Conservation (phyloP, 2,113 vertebrate species). For the Physeter macrocephalus region DNA sequence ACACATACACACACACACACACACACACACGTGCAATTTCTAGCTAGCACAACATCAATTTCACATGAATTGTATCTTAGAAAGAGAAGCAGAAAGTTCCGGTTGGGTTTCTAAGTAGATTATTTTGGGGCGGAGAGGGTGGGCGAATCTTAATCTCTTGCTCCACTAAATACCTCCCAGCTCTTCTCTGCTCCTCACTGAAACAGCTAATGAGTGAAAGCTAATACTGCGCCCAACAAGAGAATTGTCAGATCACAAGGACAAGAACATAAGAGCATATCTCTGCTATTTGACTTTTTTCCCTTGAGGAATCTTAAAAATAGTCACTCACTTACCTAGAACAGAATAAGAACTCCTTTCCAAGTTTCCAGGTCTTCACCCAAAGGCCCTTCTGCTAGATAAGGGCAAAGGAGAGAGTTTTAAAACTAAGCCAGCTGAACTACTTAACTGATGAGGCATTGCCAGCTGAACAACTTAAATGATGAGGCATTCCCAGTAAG, state of each 20-base stretch:
- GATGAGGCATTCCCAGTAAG: not conserved
- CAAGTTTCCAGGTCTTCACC: not conserved
- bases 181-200: not conserved
- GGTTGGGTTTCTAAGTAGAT: not conserved
- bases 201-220: not conserved
- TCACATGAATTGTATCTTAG: not conserved
- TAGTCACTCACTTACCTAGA: not conserved
- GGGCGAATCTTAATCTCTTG: not conserved
- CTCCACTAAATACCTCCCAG: not conserved
- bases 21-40: not conserved
- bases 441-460: not conserved
- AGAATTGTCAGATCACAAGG: not conserved
- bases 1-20: not conserved
- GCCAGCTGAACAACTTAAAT: not conserved
- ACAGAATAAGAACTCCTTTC: not conserved
- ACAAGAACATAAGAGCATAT: not conserved
- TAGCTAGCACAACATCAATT: not conserved
- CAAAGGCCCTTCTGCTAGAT: not conserved
- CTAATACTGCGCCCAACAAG: not conserved
- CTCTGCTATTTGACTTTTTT: not conserved
- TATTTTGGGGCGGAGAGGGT: not conserved
- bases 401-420: not conserved
- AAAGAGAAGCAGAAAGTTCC: not conserved
- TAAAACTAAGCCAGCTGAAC: not conserved
- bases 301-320: not conserved